These are phyloP conservation scores for Azemiops feae DNA, from an alignment of 2,113 vertebrate genomes.

Conservation along the genomic window DNA sequence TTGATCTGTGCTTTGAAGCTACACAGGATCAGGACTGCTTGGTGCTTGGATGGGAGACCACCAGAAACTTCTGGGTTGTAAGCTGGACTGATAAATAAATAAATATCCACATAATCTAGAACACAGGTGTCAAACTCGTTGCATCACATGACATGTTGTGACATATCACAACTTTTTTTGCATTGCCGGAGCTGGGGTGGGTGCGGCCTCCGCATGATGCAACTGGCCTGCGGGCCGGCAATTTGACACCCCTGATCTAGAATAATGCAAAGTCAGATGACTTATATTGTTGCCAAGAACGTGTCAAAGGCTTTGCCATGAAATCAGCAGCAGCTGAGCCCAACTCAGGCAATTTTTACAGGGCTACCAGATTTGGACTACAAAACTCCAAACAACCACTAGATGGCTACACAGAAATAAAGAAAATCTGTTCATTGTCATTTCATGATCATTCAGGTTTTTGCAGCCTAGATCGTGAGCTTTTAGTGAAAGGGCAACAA, in stretches of 20 bases:
- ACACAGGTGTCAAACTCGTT: no score
- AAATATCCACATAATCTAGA: background rate
- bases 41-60: background rate
- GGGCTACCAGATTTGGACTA: background rate
- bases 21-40: background rate
- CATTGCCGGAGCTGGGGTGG: no score
- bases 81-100: background rate
- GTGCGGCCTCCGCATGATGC: no score
- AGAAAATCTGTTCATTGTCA: background rate
- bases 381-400: background rate
- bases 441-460: background rate
- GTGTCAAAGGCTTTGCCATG: background rate
- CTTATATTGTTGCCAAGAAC: background rate
- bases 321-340: background rate
- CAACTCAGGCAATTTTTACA: background rate
- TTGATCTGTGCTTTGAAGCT: background rate
- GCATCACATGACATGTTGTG: no score
- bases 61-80: background rate
- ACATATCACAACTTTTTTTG: no score
- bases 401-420: background rate
- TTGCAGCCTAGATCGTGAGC: background rate
- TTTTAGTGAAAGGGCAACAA: background rate
- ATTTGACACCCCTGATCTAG: background rate
- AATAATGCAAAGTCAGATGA: background rate
- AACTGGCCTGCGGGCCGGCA: no score